Percentiles rank a stretch among this genome's conserved stretches.
These are phyloP conservation scores for Arion vulgaris DNA, from an alignment of 1,140 invertebrate genomes.

Conservation along the genomic window DNA sequence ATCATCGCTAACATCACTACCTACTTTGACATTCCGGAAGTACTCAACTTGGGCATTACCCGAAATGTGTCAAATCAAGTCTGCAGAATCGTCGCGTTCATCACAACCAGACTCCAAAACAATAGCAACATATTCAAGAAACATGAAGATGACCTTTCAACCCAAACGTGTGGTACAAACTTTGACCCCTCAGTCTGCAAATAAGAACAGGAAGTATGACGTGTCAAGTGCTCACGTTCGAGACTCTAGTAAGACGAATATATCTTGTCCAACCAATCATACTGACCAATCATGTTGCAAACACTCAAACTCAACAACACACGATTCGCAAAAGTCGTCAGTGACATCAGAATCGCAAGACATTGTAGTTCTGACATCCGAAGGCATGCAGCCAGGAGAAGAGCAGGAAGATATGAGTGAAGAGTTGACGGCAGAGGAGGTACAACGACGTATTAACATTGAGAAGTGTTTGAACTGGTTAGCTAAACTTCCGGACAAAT, in stretches of 20 bases:
- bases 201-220: not conserved
- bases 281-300: not conserved
- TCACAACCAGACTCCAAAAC: too few relatives aligned
- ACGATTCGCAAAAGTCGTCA: conserved; percentile 3
- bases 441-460: conserved; percentile 9
- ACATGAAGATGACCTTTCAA: too few relatives aligned
- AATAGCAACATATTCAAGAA: too few relatives aligned
- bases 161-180: too few relatives aligned
- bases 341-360: not conserved
- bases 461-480: conserved; percentile 38
- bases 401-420: too few relatives aligned
- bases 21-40: not conserved
- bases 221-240: not conserved
- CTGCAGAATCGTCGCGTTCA: too few relatives aligned
- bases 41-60: not conserved
- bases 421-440: conserved; percentile 31
- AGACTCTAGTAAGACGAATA: not conserved
- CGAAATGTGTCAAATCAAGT: not conserved
- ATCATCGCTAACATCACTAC: not conserved
- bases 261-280: not conserved
- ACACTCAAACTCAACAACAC: not conserved
- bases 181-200: too few relatives aligned
- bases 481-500: conserved; percentile 28
- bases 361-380: not conserved
- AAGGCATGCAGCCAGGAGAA: not conserved